phyloP scores from a whole-genome alignment of 2,888 invertebrate genomes.

The Drosophila villosipedis region DNA sequence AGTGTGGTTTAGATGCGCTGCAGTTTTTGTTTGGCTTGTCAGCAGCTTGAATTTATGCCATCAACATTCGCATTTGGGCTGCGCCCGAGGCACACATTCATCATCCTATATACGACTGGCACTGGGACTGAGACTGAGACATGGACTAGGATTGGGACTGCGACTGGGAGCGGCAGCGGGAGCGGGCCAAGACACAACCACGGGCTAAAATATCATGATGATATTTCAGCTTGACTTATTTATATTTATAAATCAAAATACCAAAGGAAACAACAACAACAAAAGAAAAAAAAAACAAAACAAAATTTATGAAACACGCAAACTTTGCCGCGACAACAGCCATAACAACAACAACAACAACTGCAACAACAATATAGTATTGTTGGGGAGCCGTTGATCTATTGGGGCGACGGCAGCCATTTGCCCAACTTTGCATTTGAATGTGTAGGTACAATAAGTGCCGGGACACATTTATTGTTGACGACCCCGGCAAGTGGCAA shows the following conservation, averaged over 20 bases:
- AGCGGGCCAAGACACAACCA: slow-evolving; percentile 13
- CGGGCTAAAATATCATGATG: slow-evolving; percentile 59
- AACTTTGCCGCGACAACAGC: slow-evolving; percentile 64
- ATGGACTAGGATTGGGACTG: neutral
- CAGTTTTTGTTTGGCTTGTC: slow-evolving; percentile 55
- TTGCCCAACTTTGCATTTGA: slow-evolving; percentile 41
- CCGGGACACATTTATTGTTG: slow-evolving; percentile 63
- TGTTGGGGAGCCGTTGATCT: slow-evolving; percentile 67
- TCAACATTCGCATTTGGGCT: slow-evolving; percentile 57
- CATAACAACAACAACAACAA: slow-evolving; percentile 27
- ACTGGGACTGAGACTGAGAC: neutral
- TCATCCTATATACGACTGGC: slow-evolving; percentile 47
- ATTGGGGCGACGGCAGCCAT: slow-evolving; percentile 62
- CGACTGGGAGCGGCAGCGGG: slow-evolving; percentile 18
- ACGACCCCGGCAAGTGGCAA: slow-evolving; percentile 5
- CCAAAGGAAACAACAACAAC: slow-evolving; percentile 10
- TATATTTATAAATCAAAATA: slow-evolving; percentile 79
- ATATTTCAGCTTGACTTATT: slow-evolving; percentile 69
- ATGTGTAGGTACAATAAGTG: slow-evolving; percentile 68
- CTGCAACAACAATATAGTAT: slow-evolving; percentile 22
- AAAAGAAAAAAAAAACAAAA: slow-evolving; percentile 3
- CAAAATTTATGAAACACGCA: slow-evolving; percentile 68
- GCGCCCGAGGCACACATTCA: slow-evolving; percentile 74
- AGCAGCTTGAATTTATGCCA: slow-evolving; percentile 66
- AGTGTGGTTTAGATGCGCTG: slow-evolving; percentile 29